Evolutionary conservation across 2,888 invertebrate species (phyloP), one percentile per base, ranked within the genome.

Genomic region (Ophioninae sp.): DNA sequence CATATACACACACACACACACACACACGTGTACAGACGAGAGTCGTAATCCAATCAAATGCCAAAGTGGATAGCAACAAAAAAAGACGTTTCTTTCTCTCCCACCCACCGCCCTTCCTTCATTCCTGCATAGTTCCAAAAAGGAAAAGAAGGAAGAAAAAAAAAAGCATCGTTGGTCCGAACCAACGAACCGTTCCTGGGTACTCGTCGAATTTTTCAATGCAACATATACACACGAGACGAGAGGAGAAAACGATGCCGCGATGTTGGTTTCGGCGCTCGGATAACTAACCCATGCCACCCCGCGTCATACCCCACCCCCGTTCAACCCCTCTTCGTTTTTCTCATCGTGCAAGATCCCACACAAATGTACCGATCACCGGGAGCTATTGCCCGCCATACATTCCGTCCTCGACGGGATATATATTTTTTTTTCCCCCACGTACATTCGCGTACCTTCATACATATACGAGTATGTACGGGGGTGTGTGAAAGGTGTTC

Each of bases 11-110:
- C 65, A 81, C 85, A 84, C 85, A 84, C 84, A 85, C 87, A 30
- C 1, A 30, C 30, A 30, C 30, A 30, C 30, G 30, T 30, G 30
- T 30, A 30, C 30, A 3, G 30, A 30, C 30, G 30, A 30, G 30
- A 30, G 30, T 30, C 87, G 88, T 89, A 91, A 91, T 91, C 89
- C 90, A 91, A 91, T 91, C 91, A 91, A 91, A 90, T 88, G 89
- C 89, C 90, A 89, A 91, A 91, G 91, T 91, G 91, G 88, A 89
- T 89, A 87, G 88, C 88, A 88, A 89, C 89, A 88, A 88, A 89
- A 86, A 85, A 88, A 87, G 85, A 86, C 87, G 87, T 87, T 87
- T 87, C 89, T 89, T 87, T 86, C 86, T 86, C 87, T 89, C 88
- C 87, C 86, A 86, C 69, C 57, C 23, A 30, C 41, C 23, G 20